A percentile compares a stretch with the other conserved stretches of the same genome.
These are phyloP conservation scores for Andrena cerasifolii DNA, from an alignment of 1,140 invertebrate genomes.

Conservation along the genomic window DNA sequence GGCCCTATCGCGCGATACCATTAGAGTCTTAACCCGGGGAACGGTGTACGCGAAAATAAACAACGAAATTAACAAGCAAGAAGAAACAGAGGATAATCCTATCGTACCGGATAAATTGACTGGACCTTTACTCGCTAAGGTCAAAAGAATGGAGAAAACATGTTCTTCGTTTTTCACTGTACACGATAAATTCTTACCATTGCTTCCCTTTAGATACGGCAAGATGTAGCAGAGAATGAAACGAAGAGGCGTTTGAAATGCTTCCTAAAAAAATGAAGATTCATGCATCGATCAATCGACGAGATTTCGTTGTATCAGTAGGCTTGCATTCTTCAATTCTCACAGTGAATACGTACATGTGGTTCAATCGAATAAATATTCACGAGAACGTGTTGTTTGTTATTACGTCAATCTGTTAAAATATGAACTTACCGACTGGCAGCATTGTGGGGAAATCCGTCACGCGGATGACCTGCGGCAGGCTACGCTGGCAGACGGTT, in stretches of 20 bases:
- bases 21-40: slow-evolving; percentile 50
- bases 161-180: neutral
- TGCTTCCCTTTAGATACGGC: slow-evolving; percentile 32
- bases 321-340: no score
- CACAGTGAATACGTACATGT: no score
- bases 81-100: slow-evolving; percentile 13
- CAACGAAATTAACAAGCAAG: neutral
- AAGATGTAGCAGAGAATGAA: slow-evolving; percentile 32
- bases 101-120: slow-evolving; percentile 30
- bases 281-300: neutral
- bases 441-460: no score
- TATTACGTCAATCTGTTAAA: no score
- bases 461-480: no score
- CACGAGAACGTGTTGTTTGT: no score
- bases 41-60: slow-evolving; percentile 33
- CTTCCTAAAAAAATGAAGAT: slow-evolving; percentile 5
- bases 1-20: slow-evolving; percentile 54
- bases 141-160: neutral
- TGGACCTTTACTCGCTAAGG: slow-evolving; percentile 33
- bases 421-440: slow-evolving; percentile 5
- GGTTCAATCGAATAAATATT: no score
- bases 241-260: slow-evolving; percentile 28
- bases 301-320: no score
- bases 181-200: neutral
- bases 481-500: no score